Conservation (phyloP, 2,888 invertebrate genomes). For the Andrena hattorfiana region DNA sequence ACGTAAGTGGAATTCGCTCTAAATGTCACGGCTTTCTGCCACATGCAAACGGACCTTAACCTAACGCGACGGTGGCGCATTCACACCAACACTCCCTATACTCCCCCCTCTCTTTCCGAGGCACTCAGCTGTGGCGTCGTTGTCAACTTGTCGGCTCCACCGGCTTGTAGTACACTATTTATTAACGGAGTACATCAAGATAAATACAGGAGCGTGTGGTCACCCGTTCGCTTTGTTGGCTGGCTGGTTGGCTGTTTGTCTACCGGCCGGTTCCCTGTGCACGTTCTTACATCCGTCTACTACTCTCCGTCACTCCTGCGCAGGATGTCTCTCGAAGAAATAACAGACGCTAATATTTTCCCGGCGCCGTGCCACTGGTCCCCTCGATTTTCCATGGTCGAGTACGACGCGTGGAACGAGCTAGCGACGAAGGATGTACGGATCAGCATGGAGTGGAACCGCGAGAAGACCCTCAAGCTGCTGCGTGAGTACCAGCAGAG, state of each 20-base stretch:
- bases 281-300: conserved; percentile 22
- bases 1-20: too few species aligned
- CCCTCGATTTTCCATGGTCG: conserved; percentile 61
- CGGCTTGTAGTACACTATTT: conserved; percentile 56
- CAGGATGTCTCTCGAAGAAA: not conserved
- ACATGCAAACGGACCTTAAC: too few species aligned
- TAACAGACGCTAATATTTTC: not conserved
- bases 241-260: not conserved
- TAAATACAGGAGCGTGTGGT: conserved; percentile 25
- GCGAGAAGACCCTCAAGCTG: conserved; percentile 76
- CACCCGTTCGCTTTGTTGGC: conserved; percentile 20
- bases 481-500: conserved; percentile 76
- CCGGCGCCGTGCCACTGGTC: conserved; percentile 14
- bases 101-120: not conserved
- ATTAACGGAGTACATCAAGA: conserved; percentile 44
- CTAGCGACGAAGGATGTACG: conserved; percentile 57
- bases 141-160: conserved; percentile 7
- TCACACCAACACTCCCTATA: too few species aligned
- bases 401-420: conserved; percentile 62
- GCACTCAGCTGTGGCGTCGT: conserved; percentile 68
- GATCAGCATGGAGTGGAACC: conserved; percentile 77
- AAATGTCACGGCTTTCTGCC: too few species aligned
- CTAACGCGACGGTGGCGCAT: too few species aligned
- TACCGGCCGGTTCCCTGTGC: not conserved
- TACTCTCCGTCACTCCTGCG: conserved; percentile 7